phyloP scores from a whole-genome alignment of 2,113 vertebrate species.

The Taxidea taxus region DNA sequence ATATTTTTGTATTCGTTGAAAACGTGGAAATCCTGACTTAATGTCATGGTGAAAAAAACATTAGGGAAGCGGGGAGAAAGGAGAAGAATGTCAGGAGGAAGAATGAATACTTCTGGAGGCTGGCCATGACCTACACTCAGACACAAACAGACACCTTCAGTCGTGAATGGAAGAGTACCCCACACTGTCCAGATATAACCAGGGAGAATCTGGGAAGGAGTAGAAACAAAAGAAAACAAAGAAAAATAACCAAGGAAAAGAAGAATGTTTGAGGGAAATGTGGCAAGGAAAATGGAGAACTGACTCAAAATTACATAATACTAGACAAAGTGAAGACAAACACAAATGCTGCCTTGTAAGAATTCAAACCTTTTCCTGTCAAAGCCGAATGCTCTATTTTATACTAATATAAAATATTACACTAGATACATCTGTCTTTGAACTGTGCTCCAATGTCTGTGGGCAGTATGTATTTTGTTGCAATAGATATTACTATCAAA shows the following conservation, averaged over 20 bases:
- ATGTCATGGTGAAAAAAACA: not conserved
- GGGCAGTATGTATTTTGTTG: not conserved
- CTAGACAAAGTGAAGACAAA: slow-evolving; percentile 9
- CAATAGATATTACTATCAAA: not conserved
- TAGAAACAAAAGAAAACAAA: not conserved
- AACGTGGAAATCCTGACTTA: not conserved
- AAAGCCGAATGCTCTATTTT: not conserved
- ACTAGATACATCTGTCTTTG: not conserved
- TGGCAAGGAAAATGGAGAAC: not conserved
- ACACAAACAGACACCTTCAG: not conserved
- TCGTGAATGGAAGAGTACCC: not conserved
- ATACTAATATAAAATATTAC: no score
- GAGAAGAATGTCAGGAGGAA: not conserved
- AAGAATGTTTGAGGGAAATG: not conserved
- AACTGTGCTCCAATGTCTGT: not conserved
- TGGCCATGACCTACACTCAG: not conserved
- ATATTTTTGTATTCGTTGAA: not conserved
- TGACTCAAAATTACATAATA: not conserved
- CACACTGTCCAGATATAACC: not conserved
- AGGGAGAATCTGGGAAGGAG: not conserved
- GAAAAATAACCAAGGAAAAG: not conserved
- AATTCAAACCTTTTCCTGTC: not conserved
- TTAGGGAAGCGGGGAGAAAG: not conserved
- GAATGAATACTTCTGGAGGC: not conserved
- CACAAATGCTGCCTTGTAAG: not conserved